Base-by-base conservation (phyloP, 2,797 vertebrate genomes). In the Microctenopoma stevenorrisi region DNA sequence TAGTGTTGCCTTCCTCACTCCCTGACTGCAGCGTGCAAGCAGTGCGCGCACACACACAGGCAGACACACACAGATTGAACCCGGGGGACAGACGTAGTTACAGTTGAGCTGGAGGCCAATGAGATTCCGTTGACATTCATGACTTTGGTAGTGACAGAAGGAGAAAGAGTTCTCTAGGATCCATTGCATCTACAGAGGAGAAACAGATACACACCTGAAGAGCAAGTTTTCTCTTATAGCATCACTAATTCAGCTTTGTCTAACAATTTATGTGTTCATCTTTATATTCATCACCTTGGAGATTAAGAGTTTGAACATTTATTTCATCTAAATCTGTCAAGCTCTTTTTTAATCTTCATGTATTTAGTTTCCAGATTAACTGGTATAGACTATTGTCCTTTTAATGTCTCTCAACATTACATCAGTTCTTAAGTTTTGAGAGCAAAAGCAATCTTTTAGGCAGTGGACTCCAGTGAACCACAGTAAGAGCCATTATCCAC, bases 41-140 rank as follows among this genome's bases (percentile, higher is more conserved):
- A 15, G 38, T 26, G 8, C 22, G 22, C 22, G 22, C 60, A 56
- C 54, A 43, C 68, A 26, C 62, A 59, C 56, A 13, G 7, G 14
- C 73, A 71, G 28, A 59, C 72, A 64, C 54, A 60, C 68, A 38
- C 14, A 61, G 30, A 64, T 49, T 68, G 46, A 58, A 75, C 87
- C 82, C 61, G 1, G 65, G 74, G 82, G 85, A 88, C 72, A 56
- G 64, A 78, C 40, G 42, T 43, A 77, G 78, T 82, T 72, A 75
- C 85, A 86, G 88, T 90, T 90, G 84, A 93, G 88, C 78, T 48
- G 35, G 79, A 86, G 89, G 89, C 82, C 86, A 89, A 87, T 88
- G 83, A 87, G 84, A 90, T 92, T 86, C 87, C 74, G 75, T 86
- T 83, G 75, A 87, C 82, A 85, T 81, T 90, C 68, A 70, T 52